Percentiles rank a stretch among this genome's conserved stretches.
Evolutionary conservation across 2,888 invertebrate genomes (phyloP).

Genomic region (Xestobium rufovillosum): DNA sequence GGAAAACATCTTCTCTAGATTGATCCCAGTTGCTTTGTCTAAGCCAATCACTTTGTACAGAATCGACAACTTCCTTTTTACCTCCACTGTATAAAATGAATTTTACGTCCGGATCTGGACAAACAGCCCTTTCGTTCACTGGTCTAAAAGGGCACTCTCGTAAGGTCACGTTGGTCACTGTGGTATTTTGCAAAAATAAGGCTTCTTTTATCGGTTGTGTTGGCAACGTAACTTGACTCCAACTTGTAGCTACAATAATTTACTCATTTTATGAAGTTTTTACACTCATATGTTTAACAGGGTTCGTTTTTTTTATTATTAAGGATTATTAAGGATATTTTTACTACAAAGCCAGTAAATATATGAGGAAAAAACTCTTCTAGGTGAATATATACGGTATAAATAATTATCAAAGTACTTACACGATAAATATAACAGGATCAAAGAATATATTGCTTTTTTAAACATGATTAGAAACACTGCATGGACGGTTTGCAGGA

Average conservation of each 20-base stretch:
- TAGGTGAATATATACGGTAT: no score
- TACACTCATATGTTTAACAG: no score
- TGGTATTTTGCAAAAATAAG: conserved; percentile 52
- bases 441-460: no score
- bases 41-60: conserved; percentile 62
- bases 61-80: conserved; percentile 46
- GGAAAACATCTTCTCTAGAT: conserved; percentile 58
- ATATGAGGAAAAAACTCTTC: no score
- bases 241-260: conserved; percentile 15
- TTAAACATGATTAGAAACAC: no score
- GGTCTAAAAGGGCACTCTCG: conserved; percentile 51
- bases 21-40: conserved; percentile 64
- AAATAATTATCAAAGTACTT: no score
- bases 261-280: no score
- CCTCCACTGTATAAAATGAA: conserved; percentile 58
- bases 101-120: conserved; percentile 63
- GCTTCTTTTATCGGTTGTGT: conserved; percentile 55
- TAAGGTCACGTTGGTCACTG: conserved; percentile 52
- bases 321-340: no score
- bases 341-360: no score
- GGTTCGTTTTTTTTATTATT: no score
- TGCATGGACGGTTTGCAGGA: no score
- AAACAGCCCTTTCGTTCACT: conserved; percentile 50
- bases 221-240: conserved; percentile 25
- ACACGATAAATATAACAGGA: no score